A percentile compares a stretch with the other conserved stretches of the same genome.
phyloP scores from a whole-genome alignment of 2,888 invertebrate genomes.

The Empis livida region DNA sequence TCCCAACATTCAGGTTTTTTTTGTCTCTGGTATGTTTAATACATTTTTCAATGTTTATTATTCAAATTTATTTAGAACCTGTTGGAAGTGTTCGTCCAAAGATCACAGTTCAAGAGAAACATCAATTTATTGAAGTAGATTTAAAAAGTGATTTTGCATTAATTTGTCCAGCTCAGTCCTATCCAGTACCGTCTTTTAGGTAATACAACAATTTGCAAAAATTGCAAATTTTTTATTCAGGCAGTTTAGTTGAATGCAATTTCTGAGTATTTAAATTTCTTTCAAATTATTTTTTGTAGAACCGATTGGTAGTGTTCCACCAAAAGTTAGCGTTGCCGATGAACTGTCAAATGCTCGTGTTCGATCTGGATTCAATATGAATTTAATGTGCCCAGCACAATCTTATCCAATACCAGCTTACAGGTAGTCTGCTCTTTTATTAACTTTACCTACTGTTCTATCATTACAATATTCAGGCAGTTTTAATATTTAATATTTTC shows the following conservation, averaged over 20 bases:
- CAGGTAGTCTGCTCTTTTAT: conserved; percentile 41
- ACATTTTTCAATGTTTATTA: not conserved
- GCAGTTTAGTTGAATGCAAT: not conserved
- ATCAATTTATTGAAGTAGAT: conserved; percentile 25
- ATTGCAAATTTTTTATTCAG: not conserved
- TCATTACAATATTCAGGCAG: too few relatives aligned
- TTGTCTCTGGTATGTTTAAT: not conserved
- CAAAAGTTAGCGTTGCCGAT: conserved; percentile 46
- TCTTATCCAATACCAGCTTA: conserved; percentile 60
- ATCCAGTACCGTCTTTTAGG: conserved; percentile 36
- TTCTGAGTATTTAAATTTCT: not conserved
- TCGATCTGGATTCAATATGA: conserved; percentile 35
- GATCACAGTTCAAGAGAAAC: conserved; percentile 45
- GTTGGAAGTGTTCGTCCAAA: conserved; percentile 48
- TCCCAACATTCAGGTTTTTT: not conserved
- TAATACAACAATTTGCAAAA: conserved; percentile 10
- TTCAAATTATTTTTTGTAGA: conserved; percentile 19
- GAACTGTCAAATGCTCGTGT: conserved; percentile 25
- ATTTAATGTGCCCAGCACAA: conserved; percentile 60
- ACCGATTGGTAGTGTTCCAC: conserved; percentile 46
- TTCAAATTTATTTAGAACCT: conserved; percentile 35
- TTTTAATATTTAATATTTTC: too few relatives aligned
- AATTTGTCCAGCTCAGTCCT: conserved; percentile 61
- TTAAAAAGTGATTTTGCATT: conserved; percentile 40
- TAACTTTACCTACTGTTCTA: too few relatives aligned